Base-by-base conservation (phyloP, 2,888 invertebrate species). In the Microlaimidae sp. region DNA sequence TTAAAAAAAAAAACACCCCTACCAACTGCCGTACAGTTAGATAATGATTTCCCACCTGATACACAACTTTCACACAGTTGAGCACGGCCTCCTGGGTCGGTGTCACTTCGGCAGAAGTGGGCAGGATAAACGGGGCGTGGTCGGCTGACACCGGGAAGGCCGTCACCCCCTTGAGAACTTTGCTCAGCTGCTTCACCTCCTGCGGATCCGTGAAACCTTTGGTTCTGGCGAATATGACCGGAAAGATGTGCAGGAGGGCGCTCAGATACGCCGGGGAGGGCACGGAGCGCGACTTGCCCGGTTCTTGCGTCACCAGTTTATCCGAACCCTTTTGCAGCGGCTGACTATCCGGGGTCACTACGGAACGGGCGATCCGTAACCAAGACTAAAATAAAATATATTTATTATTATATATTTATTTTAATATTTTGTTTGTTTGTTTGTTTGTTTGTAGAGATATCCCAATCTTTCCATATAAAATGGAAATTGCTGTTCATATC, bases 201-300 rank as follows among this genome's bases (percentile, higher is more conserved):
- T 58, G 57, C 7, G 56, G 54, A 19, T 58, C 54, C 2, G 63
- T 52, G 28, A 53, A 41, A 21, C 56, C 57, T 32, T 59, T 53
- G 2, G 62, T 61, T 43, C 60, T 52, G 3, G 60, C 59, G 75
- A 90, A 93, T 56, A 95, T 81, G 55, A 84, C 82, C 3, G 92
- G 90, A 72, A 95, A 93, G 67, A 92, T 89, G 73, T 92, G 90
- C 60, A 93, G 83, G 19, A 93, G 76, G 0, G 92, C 86, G 0
- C 90, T 89, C 52, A 95, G 78, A 76, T 90, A 95, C 57, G 85
- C 83, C 66, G 92, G 85, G 24, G 88, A 85, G 1, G 93, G 90
- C 55, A 88, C 79, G 74, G 87, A 89, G 58, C 5, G 21, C 17
- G 7, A 7, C 28, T 21, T 19, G 17, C 24, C 40, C 38, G 49